phyloP scores from a whole-genome alignment of 2,113 vertebrate genomes.

The sheep (Ovis aries) region ARS-UI_Ramb_v3.0 NC_056054.1:120651001-120651500 shows the following conservation, averaged over 20 bases:
- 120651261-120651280: slow-evolving; percentile 92
- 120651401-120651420: neutral
- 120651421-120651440: neutral
- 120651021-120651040: neutral
- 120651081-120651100: neutral
- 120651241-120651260: slow-evolving; percentile 93
- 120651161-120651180: slow-evolving; percentile 76
- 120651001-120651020: slow-evolving; percentile 60
- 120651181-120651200: slow-evolving; percentile 89
- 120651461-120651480: rapidly evolving
- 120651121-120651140: slow-evolving; percentile 65
- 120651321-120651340: slow-evolving; percentile 99
- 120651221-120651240: slow-evolving; percentile 93
- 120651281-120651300: slow-evolving; percentile 93
- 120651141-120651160: slow-evolving; percentile 74
- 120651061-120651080: neutral
- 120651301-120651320: slow-evolving; percentile 95
- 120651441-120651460: neutral
- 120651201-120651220: slow-evolving; percentile 91
- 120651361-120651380: neutral
- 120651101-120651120: neutral
- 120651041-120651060: neutral
- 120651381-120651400: neutral
- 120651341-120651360: slow-evolving; percentile 81
- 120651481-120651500: neutral